Conservation (phyloP, 2,888 invertebrate genomes). For the Stictocephala bisonia region DNA sequence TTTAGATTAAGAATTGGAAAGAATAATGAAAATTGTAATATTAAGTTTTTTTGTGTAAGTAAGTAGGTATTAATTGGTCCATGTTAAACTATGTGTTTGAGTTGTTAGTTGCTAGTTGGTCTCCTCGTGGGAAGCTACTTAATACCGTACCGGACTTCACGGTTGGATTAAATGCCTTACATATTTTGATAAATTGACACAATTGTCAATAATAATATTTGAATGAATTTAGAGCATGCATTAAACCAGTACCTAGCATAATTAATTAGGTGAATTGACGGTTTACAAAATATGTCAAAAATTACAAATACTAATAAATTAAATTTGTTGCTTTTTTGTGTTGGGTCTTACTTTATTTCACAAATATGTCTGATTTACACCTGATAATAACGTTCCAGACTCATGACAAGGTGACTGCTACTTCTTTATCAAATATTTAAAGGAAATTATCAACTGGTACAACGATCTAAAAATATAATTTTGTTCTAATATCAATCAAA, state of each 20-base stretch:
- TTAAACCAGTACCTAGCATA: conserved; percentile 38
- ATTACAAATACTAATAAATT: conserved; percentile 58
- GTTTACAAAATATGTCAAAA: conserved; percentile 47
- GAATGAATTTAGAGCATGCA: conserved; percentile 34
- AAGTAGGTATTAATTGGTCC: conserved; percentile 56
- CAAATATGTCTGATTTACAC: too few species aligned
- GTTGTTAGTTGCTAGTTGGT: conserved; percentile 37
- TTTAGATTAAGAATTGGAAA: conserved; percentile 50
- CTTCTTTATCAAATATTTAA: too few species aligned
- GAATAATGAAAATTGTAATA: conserved; percentile 54
- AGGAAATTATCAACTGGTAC: too few species aligned
- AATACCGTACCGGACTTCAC: conserved; percentile 46
- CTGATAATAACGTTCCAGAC: too few species aligned
- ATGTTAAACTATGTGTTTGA: conserved; percentile 53
- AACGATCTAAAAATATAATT: too few species aligned
- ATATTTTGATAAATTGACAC: conserved; percentile 46
- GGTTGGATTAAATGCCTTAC: conserved; percentile 51
- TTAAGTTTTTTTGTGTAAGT: conserved; percentile 54
- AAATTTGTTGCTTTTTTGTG: conserved; percentile 57
- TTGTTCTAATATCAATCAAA: too few species aligned
- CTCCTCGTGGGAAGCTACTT: conserved; percentile 32
- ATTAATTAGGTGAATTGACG: conserved; percentile 48
- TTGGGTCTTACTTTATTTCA: conserved; percentile 37
- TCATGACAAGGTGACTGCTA: too few species aligned
- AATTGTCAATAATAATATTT: conserved; percentile 45